Base-by-base conservation (phyloP, 2,888 invertebrate genomes). In the Eubasilissa splendida region DNA sequence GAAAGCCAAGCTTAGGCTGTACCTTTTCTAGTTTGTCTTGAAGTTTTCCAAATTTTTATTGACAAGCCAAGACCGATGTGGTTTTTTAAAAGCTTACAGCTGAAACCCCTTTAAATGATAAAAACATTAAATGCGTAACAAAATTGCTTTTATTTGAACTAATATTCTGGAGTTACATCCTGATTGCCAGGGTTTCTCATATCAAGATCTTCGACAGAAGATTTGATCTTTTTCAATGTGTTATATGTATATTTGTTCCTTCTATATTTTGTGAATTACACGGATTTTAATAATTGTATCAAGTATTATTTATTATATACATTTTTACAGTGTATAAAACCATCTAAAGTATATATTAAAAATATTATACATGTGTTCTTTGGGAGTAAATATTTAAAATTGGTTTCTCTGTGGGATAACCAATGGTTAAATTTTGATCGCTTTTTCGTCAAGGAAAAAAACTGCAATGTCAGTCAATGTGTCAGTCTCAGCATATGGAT, bases 1-100 rank as follows among this genome's bases (percentile, higher is more conserved):
- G 90, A 90, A 87, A 91, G 90, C 87, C 90, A 91, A 87, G 90
- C 90, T 86, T 91, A 87, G 88, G 77, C 58, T 77, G 33, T 3
- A 12, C 66, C 22, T 70, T n/a, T 53, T 14, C n/a, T 70, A 54
- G 54, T 54, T 33, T 10, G 54, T 70, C 70, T 70, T 54, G 70
- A 53, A 70, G 50, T 70, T 54, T 70, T 33, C 54, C 22, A 70
- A 70, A 54, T 70, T 70, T 70, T 54, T 53, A 31, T 70, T 11
- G 31, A 22, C 10, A 14, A 31, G 11, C 22, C 53, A 54, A 54
- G 54, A 70, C 52, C 52, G 53, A 53, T 53, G 14, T 70, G 14
- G 22, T 31, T 70, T 70, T 70, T 70, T 54, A 22, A 31, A 68
- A 50, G 68, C 68, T 70, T 70, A 54, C 9, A 70, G 53, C 70